Percentiles rank a stretch among this genome's conserved stretches.
phyloP scores from a whole-genome alignment of 2,113 vertebrate genomes.

The Chlamydotis undulata region DNA sequence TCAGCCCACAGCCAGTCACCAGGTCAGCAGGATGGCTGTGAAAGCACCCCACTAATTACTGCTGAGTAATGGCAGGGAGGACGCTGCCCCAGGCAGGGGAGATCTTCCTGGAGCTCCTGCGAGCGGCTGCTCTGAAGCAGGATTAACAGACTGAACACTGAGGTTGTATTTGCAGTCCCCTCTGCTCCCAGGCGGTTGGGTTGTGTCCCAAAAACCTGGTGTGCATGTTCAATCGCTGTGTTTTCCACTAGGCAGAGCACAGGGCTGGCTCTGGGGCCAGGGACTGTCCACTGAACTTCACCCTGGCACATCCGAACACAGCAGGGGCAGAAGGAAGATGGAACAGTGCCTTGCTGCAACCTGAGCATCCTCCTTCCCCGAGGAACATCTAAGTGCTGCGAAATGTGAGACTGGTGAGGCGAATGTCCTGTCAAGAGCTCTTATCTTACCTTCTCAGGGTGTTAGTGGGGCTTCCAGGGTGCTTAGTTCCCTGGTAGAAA shows the following conservation, averaged over 20 bases:
- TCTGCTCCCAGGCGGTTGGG: not conserved
- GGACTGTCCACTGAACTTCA: too few relatives aligned
- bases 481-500: not conserved
- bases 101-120: not conserved
- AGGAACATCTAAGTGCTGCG: not conserved
- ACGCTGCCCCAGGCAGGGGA: not conserved
- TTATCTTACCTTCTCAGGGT: not conserved
- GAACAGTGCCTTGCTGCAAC: not conserved
- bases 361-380: not conserved
- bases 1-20: not conserved
- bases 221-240: accelerated
- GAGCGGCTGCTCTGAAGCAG: not conserved
- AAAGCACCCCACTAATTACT: not conserved
- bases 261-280: not conserved
- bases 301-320: accelerated
- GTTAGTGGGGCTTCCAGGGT: not conserved
- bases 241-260: not conserved
- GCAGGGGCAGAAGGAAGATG: too few relatives aligned
- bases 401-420: not conserved
- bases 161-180: not conserved
- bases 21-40: not conserved
- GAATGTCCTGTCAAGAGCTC: not conserved
- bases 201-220: not conserved
- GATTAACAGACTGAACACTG: accelerated
- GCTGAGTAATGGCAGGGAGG: not conserved